A percentile compares a stretch with the other conserved stretches of the same genome.
Conservation (phyloP, 2,888 invertebrate species). For the Sminthurides aquaticus region DNA sequence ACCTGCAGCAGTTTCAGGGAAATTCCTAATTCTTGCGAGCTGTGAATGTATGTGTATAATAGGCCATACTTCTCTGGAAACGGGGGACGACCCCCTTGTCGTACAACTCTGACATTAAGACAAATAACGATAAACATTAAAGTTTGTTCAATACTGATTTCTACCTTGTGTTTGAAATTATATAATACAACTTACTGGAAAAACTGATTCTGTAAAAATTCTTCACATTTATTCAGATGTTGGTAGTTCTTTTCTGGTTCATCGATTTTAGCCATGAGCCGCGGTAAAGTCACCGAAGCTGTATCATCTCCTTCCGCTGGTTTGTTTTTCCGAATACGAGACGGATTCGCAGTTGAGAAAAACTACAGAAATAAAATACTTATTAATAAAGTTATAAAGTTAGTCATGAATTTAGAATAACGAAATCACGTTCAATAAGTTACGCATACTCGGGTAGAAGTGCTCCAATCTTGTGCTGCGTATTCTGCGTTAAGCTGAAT, state of each 20-base stretch:
- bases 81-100: background rate
- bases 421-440: background rate
- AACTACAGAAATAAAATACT: background rate
- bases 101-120: background rate
- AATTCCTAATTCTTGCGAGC: slow-evolving; percentile 23
- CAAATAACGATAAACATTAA: too few species aligned
- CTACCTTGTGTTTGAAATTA: too few species aligned
- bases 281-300: slow-evolving; percentile 7
- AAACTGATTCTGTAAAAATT: background rate
- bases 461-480: background rate
- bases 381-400: too few species aligned
- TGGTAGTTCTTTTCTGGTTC: background rate
- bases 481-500: background rate
- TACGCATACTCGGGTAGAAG: background rate
- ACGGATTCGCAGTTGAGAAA: background rate
- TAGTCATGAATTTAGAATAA: background rate
- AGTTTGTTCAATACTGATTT: too few species aligned
- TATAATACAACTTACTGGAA: background rate
- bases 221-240: background rate
- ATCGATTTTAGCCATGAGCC: slow-evolving; percentile 2
- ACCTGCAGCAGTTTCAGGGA: slow-evolving; percentile 24
- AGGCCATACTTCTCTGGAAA: background rate
- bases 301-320: slow-evolving; percentile 1
- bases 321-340: slow-evolving; percentile 3
- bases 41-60: slow-evolving; percentile 21